These are phyloP conservation scores for Plemyria rubiginata DNA, from an alignment of 2,888 invertebrate species.

Conservation along the genomic window DNA sequence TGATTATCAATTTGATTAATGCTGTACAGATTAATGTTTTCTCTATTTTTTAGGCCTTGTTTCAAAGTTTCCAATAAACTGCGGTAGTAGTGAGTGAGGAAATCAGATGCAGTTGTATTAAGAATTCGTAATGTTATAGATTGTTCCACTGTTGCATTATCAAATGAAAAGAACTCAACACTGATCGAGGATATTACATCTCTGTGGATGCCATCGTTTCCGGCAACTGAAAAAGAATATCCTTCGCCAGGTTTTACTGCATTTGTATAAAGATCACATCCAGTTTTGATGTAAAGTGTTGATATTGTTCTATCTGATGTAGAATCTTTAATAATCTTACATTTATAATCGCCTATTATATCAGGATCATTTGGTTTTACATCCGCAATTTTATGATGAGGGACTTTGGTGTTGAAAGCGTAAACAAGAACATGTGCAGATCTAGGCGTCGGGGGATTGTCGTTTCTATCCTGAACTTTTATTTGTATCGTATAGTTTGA, in stretches of 20 bases:
- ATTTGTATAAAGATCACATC: conserved; percentile 92
- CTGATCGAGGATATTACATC: conserved; percentile 95
- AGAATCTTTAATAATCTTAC: conserved; percentile 90
- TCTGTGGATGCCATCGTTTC: conserved; percentile 95
- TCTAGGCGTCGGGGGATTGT: conserved; percentile 94
- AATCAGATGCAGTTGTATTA: conserved; percentile 89
- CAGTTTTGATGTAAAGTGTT: conserved; percentile 88
- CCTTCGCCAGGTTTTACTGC: conserved; percentile 89
- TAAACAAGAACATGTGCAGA: conserved; percentile 92
- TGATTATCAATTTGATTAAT: conserved; percentile 87
- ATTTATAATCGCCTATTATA: conserved; percentile 94
- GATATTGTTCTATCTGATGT: conserved; percentile 84
- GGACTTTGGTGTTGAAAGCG: conserved; percentile 90
- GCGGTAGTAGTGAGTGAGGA: conserved; percentile 91
- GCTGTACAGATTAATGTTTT: conserved; percentile 89
- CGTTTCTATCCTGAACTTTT: conserved; percentile 94
- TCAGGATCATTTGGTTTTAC: conserved; percentile 97
- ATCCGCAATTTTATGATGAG: conserved; percentile 94
- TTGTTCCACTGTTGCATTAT: conserved; percentile 92
- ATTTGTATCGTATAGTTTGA: conserved; percentile 91
- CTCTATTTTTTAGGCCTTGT: conserved; percentile 86
- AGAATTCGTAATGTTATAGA: conserved; percentile 91
- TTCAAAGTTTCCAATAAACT: conserved; percentile 89
- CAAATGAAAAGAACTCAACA: conserved; percentile 92
- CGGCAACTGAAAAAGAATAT: conserved; percentile 91